Base-by-base conservation (phyloP, 2,113 vertebrate genomes). In the Petrocephalus microphthalmus region DNA sequence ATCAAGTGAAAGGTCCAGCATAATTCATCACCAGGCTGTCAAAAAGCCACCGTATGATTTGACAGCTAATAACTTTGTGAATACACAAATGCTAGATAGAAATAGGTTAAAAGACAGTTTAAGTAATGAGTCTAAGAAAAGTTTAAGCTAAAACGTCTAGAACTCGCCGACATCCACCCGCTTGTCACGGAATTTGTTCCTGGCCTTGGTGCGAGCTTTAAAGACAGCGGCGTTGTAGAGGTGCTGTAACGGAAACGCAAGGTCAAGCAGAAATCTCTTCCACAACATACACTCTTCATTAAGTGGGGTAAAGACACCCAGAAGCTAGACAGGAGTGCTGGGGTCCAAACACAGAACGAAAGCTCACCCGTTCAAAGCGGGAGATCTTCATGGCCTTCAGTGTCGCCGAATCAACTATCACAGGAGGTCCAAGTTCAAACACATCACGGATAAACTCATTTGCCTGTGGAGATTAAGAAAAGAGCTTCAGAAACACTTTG, bases 191-290 rank as follows among this genome's bases (percentile, higher is more conserved):
- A 97, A 97, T 95, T 99, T 98, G 95, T 95, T 99, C 92, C 97
- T 96, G 90, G 98, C 98, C 93, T 99, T 99, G 87, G 98, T 99
- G 92, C 98, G 96, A 88, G 98, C 98, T 94, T 99, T 99, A 94
- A 99, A 99, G 1, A 97, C 97, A 88, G 98, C 98, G 42, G 98
- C 97, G 92, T 99, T 99, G 94, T 97, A 98, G 74, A 99, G 96
- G 93, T 99, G 98, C 98, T 99, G 89, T 17, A 89, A 81, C 29
- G 88, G 64, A 92, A 93, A 89, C 57, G 15, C 85, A 88, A 33
- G 19, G 19, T 19, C 49, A 85, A 85, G n/a, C 15, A 25, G 54
- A 53, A 84, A 84, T 5, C 7, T n/a, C 47, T 49, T 25, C 60
- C 25, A 64, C 60, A 64, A 8, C 3, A 64, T 25, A 64, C 60